Evolutionary conservation across 1,140 invertebrate species (phyloP), one percentile per base, ranked within the genome.

Genomic region (Lepidurus packardi): DNA sequence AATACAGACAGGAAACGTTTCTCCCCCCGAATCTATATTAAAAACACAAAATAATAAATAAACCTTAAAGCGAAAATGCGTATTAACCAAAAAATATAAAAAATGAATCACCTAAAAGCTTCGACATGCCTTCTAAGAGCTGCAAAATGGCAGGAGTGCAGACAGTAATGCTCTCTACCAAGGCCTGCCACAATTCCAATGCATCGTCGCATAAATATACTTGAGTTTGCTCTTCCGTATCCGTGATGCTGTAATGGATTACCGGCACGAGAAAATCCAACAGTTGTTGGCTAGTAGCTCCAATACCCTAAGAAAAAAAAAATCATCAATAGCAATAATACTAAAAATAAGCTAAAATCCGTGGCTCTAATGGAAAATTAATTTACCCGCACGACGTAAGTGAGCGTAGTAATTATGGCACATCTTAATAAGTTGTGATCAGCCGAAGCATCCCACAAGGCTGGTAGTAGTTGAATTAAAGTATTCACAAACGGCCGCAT

Each of bases 141-240:
- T 90, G 87, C 81, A 96, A 85, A 53, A 95, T 87, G 76, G 89
- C 87, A 16, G 87, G 86, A 0, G 87, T 89, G 45, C 90, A 85
- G 0, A 84, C 82, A 0, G 91, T 87, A 1, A 91, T 88, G 82
- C 93, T 92, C 83, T 95, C 91, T 76, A 98, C 85, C 13, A 95
- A 89, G 5, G 91, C 90, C 75, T 92, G 86, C 95, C 96, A 98
- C 76, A 98, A 88, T 81, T 94, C 92, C 44, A 98, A 87, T 0
- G 94, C 95, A 86, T 98, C 96, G 85, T 98, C 95, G 80, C 96
- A 85, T 73, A 97, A 88, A 85, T 97, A 97, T 53, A 97, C 90
- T 84, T 95, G 92, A 16, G 90, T 91, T 47, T 90, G 89, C 84
- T 94, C 90, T 78, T 89, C 89, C 0, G 93, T 86, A 83, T 96